phyloP scores from a whole-genome alignment of 2,113 vertebrate species.

The Sphyrna mokarran region DNA sequence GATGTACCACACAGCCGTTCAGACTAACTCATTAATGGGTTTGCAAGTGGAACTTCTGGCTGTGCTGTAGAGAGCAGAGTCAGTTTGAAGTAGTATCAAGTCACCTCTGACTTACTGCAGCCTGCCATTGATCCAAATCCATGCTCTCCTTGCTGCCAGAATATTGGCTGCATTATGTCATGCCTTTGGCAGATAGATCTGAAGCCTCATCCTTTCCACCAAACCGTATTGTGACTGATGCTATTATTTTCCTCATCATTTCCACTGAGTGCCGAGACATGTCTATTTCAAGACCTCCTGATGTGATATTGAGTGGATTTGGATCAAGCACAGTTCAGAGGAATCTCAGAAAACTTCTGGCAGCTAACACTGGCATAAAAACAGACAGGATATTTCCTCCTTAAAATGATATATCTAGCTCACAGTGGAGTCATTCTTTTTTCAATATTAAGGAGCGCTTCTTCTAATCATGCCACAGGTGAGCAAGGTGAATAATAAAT shows the following conservation, averaged over 20 bases:
- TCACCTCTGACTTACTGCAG: not conserved
- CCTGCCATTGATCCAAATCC: not conserved
- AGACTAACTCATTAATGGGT: not conserved
- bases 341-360: not conserved
- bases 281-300: not conserved
- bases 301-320: not conserved
- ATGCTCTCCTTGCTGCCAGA: not conserved
- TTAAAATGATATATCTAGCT: not conserved
- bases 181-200: not conserved
- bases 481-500: not conserved
- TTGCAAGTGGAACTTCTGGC: not conserved
- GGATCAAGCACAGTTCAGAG: not conserved
- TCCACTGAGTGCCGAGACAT: not conserved
- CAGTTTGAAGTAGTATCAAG: not conserved
- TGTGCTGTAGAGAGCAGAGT: not conserved
- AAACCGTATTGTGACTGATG: not conserved
- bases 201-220: not conserved
- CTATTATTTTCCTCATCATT: not conserved
- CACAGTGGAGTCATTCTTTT: not conserved
- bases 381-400: not conserved
- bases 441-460: not conserved
- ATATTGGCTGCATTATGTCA: not conserved
- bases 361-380: not conserved
- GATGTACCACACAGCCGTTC: not conserved
- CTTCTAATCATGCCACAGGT: not conserved